Evolutionary conservation across 2,888 invertebrate species (phyloP).

Genomic region (Argyresthia albistria): DNA sequence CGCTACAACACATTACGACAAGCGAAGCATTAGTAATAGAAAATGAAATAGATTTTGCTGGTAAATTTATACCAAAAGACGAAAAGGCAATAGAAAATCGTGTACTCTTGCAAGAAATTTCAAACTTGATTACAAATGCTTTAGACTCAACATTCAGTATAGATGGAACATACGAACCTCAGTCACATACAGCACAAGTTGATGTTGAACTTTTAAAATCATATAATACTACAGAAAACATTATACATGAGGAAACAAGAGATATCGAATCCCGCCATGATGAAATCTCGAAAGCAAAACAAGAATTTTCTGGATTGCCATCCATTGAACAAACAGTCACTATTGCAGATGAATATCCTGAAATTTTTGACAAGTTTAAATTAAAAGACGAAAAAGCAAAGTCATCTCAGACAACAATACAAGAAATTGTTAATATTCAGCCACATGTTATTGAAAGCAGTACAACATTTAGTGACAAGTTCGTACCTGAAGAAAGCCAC

Average conservation of each 20-base stretch:
- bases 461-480: slow-evolving; percentile 17
- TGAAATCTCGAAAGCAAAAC: too few species aligned
- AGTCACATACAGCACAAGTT: slow-evolving; percentile 7
- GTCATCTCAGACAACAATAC: slow-evolving; percentile 20
- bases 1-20: too few species aligned
- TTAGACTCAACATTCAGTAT: slow-evolving; percentile 8
- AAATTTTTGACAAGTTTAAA: slow-evolving; percentile 13
- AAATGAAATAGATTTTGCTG: too few species aligned
- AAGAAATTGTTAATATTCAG: slow-evolving; percentile 30
- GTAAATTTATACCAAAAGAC: not conserved
- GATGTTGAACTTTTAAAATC: too few species aligned
- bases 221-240: too few species aligned
- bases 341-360: slow-evolving; percentile 20
- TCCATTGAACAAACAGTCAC: slow-evolving; percentile 13
- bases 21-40: too few species aligned
- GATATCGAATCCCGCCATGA: too few species aligned
- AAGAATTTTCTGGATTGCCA: too few species aligned
- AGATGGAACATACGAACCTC: slow-evolving; percentile 5
- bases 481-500: slow-evolving; percentile 19
- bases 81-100: slow-evolving; percentile 12
- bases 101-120: slow-evolving; percentile 15
- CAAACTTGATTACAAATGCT: not conserved
- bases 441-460: slow-evolving; percentile 34
- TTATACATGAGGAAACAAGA: too few species aligned
- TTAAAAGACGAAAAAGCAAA: slow-evolving; percentile 31